Base-by-base conservation (phyloP, 2,113 vertebrate species). In the Heterocephalus glaber region DNA sequence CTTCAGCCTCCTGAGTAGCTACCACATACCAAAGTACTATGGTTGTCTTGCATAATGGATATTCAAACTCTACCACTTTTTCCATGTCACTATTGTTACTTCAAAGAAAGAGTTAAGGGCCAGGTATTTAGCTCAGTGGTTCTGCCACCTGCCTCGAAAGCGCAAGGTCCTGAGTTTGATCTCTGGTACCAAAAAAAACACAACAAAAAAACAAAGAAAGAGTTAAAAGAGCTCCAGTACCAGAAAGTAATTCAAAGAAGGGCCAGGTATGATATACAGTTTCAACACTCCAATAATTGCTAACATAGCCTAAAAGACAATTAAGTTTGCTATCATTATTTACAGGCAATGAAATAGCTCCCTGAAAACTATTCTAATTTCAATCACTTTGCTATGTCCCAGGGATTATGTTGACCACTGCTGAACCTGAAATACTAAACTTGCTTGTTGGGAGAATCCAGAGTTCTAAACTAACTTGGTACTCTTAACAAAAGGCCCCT, bases 201-300 rank as follows among this genome's bases (percentile, higher is more conserved):
- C 5, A 49, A 49, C 47, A 49, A 49, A 49, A 49, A 49, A 49
- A 49, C n/a, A n/a, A n/a, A n/a, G 83, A 86, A 58, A 6, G 68
- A 52, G 28, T 86, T 60, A 74, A 38, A 90, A 86, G 70, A 92
- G 35, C 20, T 44, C 16, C 2, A 91, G 38, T 16, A 89, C 33
- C 56, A 89, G 44, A 95, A 66, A 20, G 58, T 20, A 49, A 80
- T 66, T 82, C 81, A 90, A 86, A 81, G 85, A 70, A 65, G 47
- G 79, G 33, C 66, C 24, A 80, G 38, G 44, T 58, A 84, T 65
- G 47, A 72, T 22, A 70, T 10, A 90, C 80, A 7, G 17, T 92
- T 95, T n/a, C n/a, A 95, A 76, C 3, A 24, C 63, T 86, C 41
- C 30, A 86, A 81, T 76, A 94, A 86, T 20, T 89, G 72, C 80